Base-by-base conservation (phyloP, 2,888 invertebrate genomes). In the Aleiodes testaceus region DNA sequence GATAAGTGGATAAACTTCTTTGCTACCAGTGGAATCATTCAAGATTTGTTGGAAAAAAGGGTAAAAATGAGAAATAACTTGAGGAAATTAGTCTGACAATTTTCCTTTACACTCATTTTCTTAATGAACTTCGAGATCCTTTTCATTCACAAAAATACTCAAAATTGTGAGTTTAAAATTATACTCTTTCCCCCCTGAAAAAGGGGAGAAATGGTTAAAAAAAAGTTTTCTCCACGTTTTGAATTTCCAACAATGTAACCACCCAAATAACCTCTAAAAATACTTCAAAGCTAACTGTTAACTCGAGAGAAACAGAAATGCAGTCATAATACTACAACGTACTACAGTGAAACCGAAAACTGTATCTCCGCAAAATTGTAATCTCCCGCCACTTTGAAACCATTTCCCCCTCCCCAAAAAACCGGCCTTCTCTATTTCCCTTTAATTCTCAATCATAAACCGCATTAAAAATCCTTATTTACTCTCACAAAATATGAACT, bases 1-100 rank as follows among this genome's bases (percentile, higher is more conserved):
- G 52, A 70, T 73, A 73, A 73, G 69, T 73, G 69, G 74, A 74
- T 67, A 73, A 71, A 69, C 68, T 70, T 50, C 64, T 69, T 69
- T 52, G 55, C 69, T 55, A 59, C 53, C 14, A 61, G 42, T 67
- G 67, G 53, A 69, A 69, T 72, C 18, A 53, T 61, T 65, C 55
- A 61, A 69, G 47, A 59, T 49, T 55, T 16, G 67, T n/a, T 20
- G 14, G 36, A 61, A 52, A 44, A 26, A 36, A 26, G 3, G 9
- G 18, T 18, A 50, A 69, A 61, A 50, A 52, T 50, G 12, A 7
- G 9, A 52, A 3, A 50, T 55, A 2, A 26, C 4, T 53, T 3
- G 30, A 50, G 66, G 61, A 61, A 47, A 36, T 36, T 36, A 36
- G 36, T 36, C 36, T 36, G 4, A 36, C 2, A 36, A 9, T 2